A percentile compares a stretch with the other conserved stretches of the same genome.
Conservation (phyloP, 2,797 vertebrate genomes). For the Rhinoraja longicauda region DNA sequence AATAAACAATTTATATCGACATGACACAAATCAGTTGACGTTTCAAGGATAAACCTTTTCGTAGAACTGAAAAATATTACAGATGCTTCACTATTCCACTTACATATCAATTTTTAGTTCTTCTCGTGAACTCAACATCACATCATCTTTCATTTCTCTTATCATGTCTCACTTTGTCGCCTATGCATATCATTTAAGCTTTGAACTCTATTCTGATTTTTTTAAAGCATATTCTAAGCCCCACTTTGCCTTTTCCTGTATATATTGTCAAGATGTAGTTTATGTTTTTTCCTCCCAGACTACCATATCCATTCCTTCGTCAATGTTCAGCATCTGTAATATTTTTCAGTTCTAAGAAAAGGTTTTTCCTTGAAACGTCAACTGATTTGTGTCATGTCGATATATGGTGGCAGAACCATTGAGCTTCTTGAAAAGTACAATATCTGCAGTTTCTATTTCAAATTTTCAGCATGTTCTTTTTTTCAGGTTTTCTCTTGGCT, state of each 20-base stretch:
- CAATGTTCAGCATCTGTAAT: not conserved
- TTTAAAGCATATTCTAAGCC: not conserved
- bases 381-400: not conserved
- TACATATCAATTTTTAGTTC: not conserved
- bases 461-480: not conserved
- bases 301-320: not conserved
- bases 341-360: not conserved
- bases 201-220: not conserved
- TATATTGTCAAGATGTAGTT: not conserved
- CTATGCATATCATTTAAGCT: not conserved
- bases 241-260: not conserved
- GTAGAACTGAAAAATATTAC: not conserved
- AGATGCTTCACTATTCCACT: not conserved
- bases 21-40: not conserved
- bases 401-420: not conserved
- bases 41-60: not conserved
- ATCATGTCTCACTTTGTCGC: not conserved
- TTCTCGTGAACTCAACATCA: not conserved
- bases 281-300: not conserved
- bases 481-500: not conserved
- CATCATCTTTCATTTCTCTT: not conserved
- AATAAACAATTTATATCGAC: not conserved
- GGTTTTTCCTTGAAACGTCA: not conserved
- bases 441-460: not conserved
- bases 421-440: not conserved